Evolutionary conservation across 2,888 invertebrate genomes (phyloP).

Genomic region (Tachina grossa): DNA sequence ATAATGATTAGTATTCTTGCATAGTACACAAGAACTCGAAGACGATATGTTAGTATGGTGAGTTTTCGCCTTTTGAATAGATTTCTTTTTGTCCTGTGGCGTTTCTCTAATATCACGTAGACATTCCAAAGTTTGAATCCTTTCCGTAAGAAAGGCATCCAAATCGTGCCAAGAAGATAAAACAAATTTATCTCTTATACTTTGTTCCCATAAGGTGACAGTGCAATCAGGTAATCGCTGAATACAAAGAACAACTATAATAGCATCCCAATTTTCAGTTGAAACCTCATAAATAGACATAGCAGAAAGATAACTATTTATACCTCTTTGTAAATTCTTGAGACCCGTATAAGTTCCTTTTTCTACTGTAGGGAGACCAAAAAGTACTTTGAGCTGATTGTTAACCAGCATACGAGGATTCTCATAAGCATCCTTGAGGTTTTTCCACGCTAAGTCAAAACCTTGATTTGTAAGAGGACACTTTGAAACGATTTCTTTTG

Average conservation of each 20-base stretch:
- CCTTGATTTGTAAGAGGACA: neutral
- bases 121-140: neutral
- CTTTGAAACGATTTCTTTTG: neutral
- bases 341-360: neutral
- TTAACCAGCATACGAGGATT: constrained; percentile 1
- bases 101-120: too few species aligned
- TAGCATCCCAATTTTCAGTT: neutral
- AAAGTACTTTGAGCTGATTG: constrained; percentile 8
- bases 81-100: too few species aligned
- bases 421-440: neutral
- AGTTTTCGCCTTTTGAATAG: too few species aligned
- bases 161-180: too few species aligned
- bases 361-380: neutral
- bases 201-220: too few species aligned
- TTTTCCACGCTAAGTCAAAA: neutral
- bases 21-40: too few species aligned
- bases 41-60: too few species aligned
- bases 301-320: neutral
- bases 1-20: neutral
- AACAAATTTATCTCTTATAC: too few species aligned
- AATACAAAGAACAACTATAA: neutral
- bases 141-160: too few species aligned
- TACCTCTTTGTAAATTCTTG: neutral
- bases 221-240: too few species aligned
- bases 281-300: neutral